phyloP scores from a whole-genome alignment of 2,888 invertebrate species.

The Drosophila cognata region DNA sequence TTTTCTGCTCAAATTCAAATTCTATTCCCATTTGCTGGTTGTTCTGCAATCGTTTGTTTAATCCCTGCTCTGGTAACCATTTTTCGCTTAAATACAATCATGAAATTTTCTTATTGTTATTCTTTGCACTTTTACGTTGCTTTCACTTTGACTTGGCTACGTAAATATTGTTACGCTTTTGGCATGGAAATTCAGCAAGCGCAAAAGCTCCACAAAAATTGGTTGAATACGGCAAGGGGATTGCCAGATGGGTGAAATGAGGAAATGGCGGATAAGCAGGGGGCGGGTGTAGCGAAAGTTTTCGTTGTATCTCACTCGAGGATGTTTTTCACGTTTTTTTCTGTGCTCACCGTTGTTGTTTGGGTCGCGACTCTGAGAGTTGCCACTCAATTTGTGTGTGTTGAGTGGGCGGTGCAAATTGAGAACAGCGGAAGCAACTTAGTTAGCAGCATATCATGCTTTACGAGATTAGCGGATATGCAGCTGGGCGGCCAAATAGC shows the following conservation, averaged over 20 bases:
- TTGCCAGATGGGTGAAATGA: background rate
- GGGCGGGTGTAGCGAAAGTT: conserved; percentile 22
- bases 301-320: conserved; percentile 39
- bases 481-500: background rate
- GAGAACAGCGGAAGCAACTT: conserved; percentile 2
- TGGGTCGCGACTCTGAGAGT: conserved; percentile 21
- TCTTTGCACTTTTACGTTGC: conserved; percentile 31
- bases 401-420: conserved; percentile 13
- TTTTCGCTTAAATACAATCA: conserved; percentile 31
- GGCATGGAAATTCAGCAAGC: conserved; percentile 37
- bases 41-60: background rate
- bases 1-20: conserved; percentile 34
- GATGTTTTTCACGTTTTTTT: conserved; percentile 19
- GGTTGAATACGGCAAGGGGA: conserved; percentile 11
- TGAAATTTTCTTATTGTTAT: conserved; percentile 57
- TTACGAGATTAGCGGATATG: conserved; percentile 21
- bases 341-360: conserved; percentile 19
- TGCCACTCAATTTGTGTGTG: conserved; percentile 27
- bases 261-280: background rate
- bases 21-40: conserved; percentile 26
- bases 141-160: conserved; percentile 47
- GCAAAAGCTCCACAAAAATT: conserved; percentile 40
- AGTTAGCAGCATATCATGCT: conserved; percentile 18
- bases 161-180: conserved; percentile 66
- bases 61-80: background rate